Conservation (phyloP, 2,113 vertebrate species). For the Alethe castanea region DNA sequence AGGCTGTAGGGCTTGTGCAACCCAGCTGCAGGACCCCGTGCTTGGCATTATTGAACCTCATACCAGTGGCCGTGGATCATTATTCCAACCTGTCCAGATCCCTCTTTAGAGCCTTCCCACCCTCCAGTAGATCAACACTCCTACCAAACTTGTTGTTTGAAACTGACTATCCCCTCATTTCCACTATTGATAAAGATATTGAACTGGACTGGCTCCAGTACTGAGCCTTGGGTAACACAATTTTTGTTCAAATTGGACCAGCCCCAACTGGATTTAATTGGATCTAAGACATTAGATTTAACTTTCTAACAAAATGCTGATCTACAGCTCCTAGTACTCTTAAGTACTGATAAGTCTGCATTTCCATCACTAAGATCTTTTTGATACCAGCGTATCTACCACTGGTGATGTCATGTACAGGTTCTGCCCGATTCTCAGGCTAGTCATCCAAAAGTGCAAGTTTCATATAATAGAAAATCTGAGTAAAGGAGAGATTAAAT, state of each 20-base stretch:
- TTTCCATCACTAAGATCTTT: background rate
- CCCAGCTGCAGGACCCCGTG: background rate
- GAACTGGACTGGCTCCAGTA: background rate
- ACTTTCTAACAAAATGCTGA: background rate
- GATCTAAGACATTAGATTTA: background rate
- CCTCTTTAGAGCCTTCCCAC: background rate
- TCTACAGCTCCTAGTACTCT: background rate
- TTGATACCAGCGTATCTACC: background rate
- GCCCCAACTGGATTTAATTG: background rate
- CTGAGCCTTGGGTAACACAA: background rate
- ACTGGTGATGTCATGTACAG: background rate
- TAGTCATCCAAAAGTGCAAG: background rate
- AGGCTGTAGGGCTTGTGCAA: background rate
- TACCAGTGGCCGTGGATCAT: background rate
- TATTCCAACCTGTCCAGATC: background rate
- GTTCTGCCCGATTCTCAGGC: background rate
- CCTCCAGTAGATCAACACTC: background rate
- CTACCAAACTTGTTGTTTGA: background rate
- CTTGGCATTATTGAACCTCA: background rate
- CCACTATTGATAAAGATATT: background rate
- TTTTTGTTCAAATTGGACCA: background rate
- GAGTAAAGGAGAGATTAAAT: background rate
- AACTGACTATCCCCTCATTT: background rate
- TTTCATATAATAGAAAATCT: background rate
- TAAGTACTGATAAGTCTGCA: background rate